Base-by-base conservation (phyloP, 2,888 invertebrate genomes). In the Aporophyla nigra region DNA sequence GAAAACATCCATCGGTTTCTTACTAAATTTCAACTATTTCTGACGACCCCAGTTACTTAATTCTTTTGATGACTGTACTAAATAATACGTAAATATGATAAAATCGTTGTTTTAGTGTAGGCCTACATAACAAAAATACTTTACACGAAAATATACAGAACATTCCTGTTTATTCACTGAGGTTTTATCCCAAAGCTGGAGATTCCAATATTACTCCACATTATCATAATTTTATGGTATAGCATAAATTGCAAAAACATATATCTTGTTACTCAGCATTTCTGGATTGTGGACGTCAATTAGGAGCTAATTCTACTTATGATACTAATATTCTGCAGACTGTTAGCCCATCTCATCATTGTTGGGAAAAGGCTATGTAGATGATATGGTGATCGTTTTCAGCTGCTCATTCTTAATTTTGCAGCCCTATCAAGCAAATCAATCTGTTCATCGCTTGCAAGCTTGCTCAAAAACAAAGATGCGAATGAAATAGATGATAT, bases 401-500 rank as follows among this genome's bases (percentile, higher is more conserved):
- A 66, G 16, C n/a, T n/a, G 7, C 56, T 33, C 5, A 73, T 46
- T 49, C 9, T 6, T 51, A 40, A n/a, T 79, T 76, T 79, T 33
- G 33, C 51, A 80, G 76, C n/a, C n/a, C 7, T 24, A 10, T 21
- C 19, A 80, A 21, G 27, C 2, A 5, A 19, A 0, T 19, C 9
- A 6, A 43, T 51, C 2, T 81, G 82, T 51, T 1, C 56, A 16
- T 56, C 62, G 12, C 81, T 77, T 16, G 51, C 27, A 2, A 62
- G 74, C 2, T 33, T 81, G 12, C 21, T 74, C 5, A 56, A 43
- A 74, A 12, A 33, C 43, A 81, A 81, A 43, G 43, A 72, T 51
- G 12, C 19, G 7, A 51, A 51, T 4, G 74, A 81, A 62, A 56
- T 81, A 14, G 56, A 81, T 58, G 27, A 33, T 10, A 63, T 81